A percentile compares a stretch with the other conserved stretches of the same genome.
Conservation (phyloP, 2,797 vertebrate genomes). For the Thalassophryne amazonica region DNA sequence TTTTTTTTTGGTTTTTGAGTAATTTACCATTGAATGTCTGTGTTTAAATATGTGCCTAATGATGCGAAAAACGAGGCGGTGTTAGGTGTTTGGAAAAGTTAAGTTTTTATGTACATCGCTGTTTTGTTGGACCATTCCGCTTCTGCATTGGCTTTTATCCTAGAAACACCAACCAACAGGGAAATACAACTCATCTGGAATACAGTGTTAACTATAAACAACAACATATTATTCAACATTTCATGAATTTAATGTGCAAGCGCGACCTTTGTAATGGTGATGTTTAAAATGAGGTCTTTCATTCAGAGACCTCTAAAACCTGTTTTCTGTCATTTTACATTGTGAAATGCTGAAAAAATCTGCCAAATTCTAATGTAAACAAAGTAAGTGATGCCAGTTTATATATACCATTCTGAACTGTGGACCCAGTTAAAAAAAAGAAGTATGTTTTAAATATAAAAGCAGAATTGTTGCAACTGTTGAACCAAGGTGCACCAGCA, state of each 20-base stretch:
- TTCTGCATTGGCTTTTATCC: background rate
- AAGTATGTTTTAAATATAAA: too few species aligned
- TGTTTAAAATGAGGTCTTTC: background rate
- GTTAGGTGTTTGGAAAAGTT: background rate
- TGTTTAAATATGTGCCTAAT: background rate
- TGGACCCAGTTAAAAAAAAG: background rate
- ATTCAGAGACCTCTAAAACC: background rate
- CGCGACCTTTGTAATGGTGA: background rate
- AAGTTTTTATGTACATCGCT: too few species aligned
- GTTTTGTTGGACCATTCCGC: too few species aligned
- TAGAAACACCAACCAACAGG: background rate
- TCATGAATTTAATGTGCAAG: background rate
- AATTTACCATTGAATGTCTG: background rate
- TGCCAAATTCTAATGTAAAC: background rate
- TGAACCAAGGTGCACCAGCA: background rate
- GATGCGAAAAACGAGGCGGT: background rate
- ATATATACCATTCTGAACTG: background rate
- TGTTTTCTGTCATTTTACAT: background rate
- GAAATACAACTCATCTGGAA: background rate
- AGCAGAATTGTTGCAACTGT: background rate
- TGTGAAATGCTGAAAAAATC: background rate
- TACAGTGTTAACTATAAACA: too few species aligned
- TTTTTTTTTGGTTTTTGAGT: background rate
- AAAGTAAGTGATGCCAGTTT: background rate
- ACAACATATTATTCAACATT: too few species aligned